Conservation (phyloP, 2,888 invertebrate species). For the Mythimna lalbum region DNA sequence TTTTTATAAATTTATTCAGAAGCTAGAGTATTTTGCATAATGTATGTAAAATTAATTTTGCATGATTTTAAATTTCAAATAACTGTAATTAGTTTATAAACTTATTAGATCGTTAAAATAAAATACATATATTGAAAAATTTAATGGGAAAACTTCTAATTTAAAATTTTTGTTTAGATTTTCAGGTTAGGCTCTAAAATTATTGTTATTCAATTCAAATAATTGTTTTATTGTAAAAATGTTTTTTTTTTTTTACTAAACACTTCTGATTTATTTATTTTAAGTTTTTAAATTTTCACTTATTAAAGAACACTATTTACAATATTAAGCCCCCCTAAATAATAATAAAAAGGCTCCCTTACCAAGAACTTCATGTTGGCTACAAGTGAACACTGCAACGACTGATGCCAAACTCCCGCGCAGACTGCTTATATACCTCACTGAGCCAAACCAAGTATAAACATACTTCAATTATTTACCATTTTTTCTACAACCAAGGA, state of each 20-base stretch:
- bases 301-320: conserved; percentile 12
- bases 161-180: background rate
- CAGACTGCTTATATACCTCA: conserved; percentile 74
- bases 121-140: background rate
- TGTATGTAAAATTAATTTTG: background rate
- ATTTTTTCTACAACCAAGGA: conserved; percentile 75
- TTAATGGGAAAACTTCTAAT: background rate
- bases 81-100: background rate
- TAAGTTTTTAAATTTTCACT: background rate
- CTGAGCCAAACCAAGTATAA: conserved; percentile 49
- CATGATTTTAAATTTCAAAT: background rate
- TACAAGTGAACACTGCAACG: conserved; percentile 69
- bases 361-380: conserved; percentile 85
- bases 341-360: conserved; percentile 68
- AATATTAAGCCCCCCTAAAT: conserved; percentile 24
- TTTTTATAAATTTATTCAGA: background rate
- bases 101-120: background rate
- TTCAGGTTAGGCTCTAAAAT: background rate
- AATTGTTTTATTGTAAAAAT: too few relatives aligned
- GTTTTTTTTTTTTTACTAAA: too few relatives aligned
- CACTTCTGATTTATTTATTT: background rate
- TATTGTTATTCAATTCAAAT: background rate
- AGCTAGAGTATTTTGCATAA: background rate
- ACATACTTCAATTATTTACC: conserved; percentile 65
- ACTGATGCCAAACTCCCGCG: conserved; percentile 75